Percentiles rank a stretch among this genome's conserved stretches.
Evolutionary conservation across 2,113 vertebrate species (phyloP).

Genomic region (Coracopsis vasa): DNA sequence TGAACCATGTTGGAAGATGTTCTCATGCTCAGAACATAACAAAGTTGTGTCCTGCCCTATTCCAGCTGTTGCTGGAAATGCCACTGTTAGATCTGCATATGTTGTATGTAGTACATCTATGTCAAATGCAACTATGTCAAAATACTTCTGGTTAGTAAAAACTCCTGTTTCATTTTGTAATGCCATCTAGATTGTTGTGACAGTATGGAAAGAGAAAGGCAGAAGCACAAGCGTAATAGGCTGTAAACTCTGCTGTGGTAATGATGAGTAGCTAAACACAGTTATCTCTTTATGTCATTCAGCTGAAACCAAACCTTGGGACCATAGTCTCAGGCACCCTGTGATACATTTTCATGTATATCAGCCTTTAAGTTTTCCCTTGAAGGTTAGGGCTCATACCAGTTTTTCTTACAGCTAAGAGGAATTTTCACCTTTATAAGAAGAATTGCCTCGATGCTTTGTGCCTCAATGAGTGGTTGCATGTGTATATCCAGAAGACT

Average conservation of each 20-base stretch:
- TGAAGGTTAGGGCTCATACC: not conserved
- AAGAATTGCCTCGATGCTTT: not conserved
- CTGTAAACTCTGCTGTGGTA: not conserved
- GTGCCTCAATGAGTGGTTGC: not conserved
- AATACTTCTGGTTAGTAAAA: not conserved
- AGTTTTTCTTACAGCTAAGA: not conserved
- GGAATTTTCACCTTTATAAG: not conserved
- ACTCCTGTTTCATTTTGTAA: not conserved
- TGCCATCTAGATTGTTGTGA: not conserved
- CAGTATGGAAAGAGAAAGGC: not conserved
- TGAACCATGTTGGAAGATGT: not conserved
- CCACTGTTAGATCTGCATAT: not conserved
- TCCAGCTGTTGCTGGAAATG: not conserved
- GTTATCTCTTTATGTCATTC: not conserved
- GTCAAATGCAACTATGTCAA: rapidly evolving
- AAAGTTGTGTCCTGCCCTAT: not conserved
- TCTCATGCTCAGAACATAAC: not conserved
- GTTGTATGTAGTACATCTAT: rapidly evolving
- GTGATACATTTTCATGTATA: not conserved
- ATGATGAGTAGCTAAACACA: not conserved
- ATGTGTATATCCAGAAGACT: not conserved
- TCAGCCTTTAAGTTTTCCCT: not conserved
- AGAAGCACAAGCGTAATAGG: not conserved
- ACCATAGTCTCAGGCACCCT: not conserved
- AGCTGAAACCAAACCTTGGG: not conserved